Evolutionary conservation across 2,113 vertebrate species (phyloP).

Genomic region (Columbina picui): DNA sequence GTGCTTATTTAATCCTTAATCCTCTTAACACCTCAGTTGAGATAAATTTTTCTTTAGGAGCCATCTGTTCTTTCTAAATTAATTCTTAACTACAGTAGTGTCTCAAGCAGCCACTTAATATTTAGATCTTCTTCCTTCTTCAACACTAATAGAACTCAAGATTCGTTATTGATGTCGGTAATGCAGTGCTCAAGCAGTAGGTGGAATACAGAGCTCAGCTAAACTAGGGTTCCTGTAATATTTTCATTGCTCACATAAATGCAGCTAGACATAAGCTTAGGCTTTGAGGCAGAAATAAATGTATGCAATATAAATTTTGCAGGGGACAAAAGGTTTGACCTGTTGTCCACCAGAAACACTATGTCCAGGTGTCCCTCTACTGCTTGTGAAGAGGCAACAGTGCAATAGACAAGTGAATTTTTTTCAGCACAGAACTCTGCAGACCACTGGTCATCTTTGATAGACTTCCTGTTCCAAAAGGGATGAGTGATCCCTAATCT

Average conservation of each 20-base stretch:
- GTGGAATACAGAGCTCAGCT: background rate
- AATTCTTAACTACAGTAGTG: background rate
- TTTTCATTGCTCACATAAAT: background rate
- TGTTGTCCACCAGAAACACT: background rate
- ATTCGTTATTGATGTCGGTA: background rate
- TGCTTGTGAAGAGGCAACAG: background rate
- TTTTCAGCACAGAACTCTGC: background rate
- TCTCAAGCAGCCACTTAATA: background rate
- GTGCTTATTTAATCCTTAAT: conserved; percentile 38
- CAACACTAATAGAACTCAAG: background rate
- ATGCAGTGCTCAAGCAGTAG: background rate
- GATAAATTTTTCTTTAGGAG: background rate
- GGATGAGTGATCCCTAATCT: background rate
- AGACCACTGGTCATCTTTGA: background rate
- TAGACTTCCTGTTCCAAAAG: background rate
- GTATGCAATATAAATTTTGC: background rate
- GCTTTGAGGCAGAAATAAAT: background rate
- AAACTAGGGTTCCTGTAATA: background rate
- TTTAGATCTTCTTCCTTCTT: background rate
- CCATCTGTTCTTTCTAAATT: background rate
- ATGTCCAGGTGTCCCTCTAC: background rate
- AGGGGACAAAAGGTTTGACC: background rate
- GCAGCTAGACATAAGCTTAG: background rate
- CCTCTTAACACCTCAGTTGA: background rate
- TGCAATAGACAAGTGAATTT: background rate